These are phyloP conservation scores for Mya arenaria DNA, from an alignment of 1,140 invertebrate genomes.

Conservation along the genomic window DNA sequence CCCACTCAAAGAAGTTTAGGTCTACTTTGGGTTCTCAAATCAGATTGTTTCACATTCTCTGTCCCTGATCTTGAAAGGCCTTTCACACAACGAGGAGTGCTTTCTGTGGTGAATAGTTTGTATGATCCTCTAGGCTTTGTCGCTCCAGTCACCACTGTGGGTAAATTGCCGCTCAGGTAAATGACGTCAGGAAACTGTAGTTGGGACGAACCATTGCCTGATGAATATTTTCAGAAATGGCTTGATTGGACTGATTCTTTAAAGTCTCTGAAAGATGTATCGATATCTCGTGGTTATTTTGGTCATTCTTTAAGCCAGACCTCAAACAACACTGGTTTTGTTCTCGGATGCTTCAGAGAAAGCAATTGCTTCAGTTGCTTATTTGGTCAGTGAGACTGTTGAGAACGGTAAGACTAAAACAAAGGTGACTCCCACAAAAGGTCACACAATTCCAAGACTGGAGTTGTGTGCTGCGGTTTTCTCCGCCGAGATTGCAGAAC, in stretches of 20 bases:
- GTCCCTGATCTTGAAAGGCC: slow-evolving; percentile 13
- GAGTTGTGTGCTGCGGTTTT: slow-evolving; percentile 49
- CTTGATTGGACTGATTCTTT: slow-evolving; percentile 38
- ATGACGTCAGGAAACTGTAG: slow-evolving; percentile 54
- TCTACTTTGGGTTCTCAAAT: slow-evolving; percentile 38
- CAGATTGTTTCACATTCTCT: slow-evolving; percentile 49
- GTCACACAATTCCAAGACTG: slow-evolving; percentile 34
- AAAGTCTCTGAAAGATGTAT: background rate
- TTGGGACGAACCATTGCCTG: slow-evolving; percentile 58
- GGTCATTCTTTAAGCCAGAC: background rate
- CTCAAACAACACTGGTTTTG: slow-evolving; percentile 28
- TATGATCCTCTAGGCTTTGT: slow-evolving; percentile 62
- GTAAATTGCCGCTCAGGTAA: slow-evolving; percentile 55
- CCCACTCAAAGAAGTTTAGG: slow-evolving; percentile 45
- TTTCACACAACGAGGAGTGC: slow-evolving; percentile 51
- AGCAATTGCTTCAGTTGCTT: slow-evolving; percentile 51
- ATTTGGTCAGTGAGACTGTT: slow-evolving; percentile 2
- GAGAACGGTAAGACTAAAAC: slow-evolving; percentile 8
- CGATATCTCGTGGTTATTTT: slow-evolving; percentile 36
- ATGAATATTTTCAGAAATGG: slow-evolving; percentile 24
- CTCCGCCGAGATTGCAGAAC: slow-evolving; percentile 25
- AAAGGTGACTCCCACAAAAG: slow-evolving; percentile 1
- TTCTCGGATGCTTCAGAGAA: slow-evolving; percentile 58
- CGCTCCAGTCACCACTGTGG: slow-evolving; percentile 47
- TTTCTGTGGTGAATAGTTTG: slow-evolving; percentile 54